Evolutionary conservation across 1,140 invertebrate species (phyloP), one percentile per base, ranked within the genome.

Genomic region (Contarinia nasturtii): DNA sequence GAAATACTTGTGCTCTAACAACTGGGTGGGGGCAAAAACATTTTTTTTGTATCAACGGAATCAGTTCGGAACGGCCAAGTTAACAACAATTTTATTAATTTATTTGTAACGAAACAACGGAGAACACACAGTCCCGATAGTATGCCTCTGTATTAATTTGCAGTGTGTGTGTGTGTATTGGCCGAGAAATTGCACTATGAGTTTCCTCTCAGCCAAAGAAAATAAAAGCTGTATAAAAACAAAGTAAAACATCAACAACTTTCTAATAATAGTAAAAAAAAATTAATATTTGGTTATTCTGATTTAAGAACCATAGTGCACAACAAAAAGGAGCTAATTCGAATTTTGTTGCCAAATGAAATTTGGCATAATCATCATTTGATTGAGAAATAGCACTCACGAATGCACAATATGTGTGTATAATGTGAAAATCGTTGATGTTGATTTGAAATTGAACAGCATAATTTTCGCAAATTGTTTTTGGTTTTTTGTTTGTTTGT

Each of bases 401-500:
- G 38, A 15, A 40, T 40, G 38, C 18, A 40, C 18, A 40, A 40
- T 19, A 14, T 40, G n/a, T 40, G 38, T 40, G 38, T 40, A 14
- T 19, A 14, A 19, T 15, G 38, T 15, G 18, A 15, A 40, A 40
- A 40, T 5, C n/a, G 38, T 40, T 19, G 18, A 5, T 21, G 18
- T 27, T 44, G 11, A 14, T 44, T 44, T 44, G 18, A 7, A 14
- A 21, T 18, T 3, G 37, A 40, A 40, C 17, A 15, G 37, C 37
- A 40, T 40, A 5, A 40, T 5, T 42, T 42, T 15, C 17, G 60
- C 57, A 55, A 57, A 54, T 62, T 59, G 47, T 58, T 42, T 19
- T 45, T 45, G 20, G n/a, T 33, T 27, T 44, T 27, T 20, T 45
- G 33, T 12, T 45, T 45, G 11, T 18, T n/a, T 33, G 33, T 37